Evolutionary conservation across 2,113 vertebrate genomes (phyloP), one percentile per base, ranked within the genome.

Genomic region (Neoarius graeffei): DNA sequence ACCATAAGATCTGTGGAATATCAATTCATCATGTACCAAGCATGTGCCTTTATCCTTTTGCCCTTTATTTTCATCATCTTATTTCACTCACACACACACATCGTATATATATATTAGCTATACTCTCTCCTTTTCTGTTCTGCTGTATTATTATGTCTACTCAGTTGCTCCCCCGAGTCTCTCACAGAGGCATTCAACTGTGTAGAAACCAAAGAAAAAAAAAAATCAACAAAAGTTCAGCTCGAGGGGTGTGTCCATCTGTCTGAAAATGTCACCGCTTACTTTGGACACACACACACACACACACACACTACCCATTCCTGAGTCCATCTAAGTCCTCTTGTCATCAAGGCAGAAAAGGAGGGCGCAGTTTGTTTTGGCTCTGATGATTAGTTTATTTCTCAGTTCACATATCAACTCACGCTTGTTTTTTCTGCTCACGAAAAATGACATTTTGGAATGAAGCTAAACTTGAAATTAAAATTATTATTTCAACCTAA

Each of bases 191-290:
- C 88, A 86, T 87, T 89, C 85, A 90, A 93, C 92, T 92, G 93
- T 93, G 84, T 93, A 87, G 93, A 95, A 93, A 94, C 93, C 91
- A 88, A 92, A 93, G 92, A 95, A 91, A 95, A 95, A 95, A 91
- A 94, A 93, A 94, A 93, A 92, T 93, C 91, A 93, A 94, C 92
- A 94, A 91, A 93, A 93, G 92, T 93, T 87, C 88, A 89, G 89
- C 89, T 89, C 87, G 89, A 87, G 84, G 73, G 81, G 42, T 54
- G 89, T 80, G 87, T 90, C 85, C 92, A 94, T 94, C 93, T 94
- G 94, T 93, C 89, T 88, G 76, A 54, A 91, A 88, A 88, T 56
- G 90, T 95, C 94, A 94, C 67, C 60, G 73, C 83, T 80, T 59
- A 85, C 73, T 85, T 84, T 89, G 89, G 89, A 85, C 89, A 66